A percentile compares a stretch with the other conserved stretches of the same genome.
Conservation (phyloP, 2,888 invertebrate species). For the Cerastis rubricosa region DNA sequence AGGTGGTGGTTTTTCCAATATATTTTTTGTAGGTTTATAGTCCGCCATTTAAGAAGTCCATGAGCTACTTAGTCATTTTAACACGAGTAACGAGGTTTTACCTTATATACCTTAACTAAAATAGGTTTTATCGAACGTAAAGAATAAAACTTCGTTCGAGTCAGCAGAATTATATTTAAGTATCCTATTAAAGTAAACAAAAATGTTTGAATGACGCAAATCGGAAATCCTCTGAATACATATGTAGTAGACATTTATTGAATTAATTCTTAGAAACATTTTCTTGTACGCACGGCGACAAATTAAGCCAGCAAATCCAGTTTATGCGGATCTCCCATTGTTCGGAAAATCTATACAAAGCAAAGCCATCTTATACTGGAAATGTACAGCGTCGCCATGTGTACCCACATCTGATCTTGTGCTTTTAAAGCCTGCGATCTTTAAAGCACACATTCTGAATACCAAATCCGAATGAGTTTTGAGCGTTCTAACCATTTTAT, state of each 20-base stretch:
- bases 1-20: background rate
- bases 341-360: too few relatives aligned
- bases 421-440: too few relatives aligned
- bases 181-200: conserved; percentile 1
- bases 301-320: too few relatives aligned
- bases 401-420: background rate
- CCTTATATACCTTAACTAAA: too few relatives aligned
- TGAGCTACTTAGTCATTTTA: too few relatives aligned
- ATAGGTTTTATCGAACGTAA: background rate
- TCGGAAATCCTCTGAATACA: conserved; percentile 8
- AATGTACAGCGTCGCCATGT: too few relatives aligned
- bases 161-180: conserved; percentile 1
- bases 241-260: background rate
- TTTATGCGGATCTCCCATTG: too few relatives aligned
- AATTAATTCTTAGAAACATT: background rate
- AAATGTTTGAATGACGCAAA: conserved; percentile 24
- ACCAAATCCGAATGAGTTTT: too few relatives aligned
- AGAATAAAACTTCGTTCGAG: background rate
- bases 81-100: too few relatives aligned
- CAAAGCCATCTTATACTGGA: too few relatives aligned
- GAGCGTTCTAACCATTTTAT: background rate
- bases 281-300: background rate
- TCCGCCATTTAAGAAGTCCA: too few relatives aligned
- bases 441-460: too few relatives aligned
- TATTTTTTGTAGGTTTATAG: background rate